Evolutionary conservation across 1,140 invertebrate genomes (phyloP).

Genomic region (Drosophila setifemur): DNA sequence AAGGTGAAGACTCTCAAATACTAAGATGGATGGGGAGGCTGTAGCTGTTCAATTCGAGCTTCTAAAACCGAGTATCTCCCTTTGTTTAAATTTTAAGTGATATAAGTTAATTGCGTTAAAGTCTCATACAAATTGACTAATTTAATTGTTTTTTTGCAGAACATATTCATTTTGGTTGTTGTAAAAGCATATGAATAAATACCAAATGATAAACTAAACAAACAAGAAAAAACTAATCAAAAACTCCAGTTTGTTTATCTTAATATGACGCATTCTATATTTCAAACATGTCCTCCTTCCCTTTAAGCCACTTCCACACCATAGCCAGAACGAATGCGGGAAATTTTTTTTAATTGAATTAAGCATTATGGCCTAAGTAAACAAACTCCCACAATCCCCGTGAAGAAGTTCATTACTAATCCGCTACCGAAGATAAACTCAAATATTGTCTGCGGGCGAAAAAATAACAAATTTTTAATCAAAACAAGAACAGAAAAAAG

Average conservation of each 20-base stretch:
- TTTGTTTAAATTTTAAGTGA: background rate
- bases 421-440: conserved; percentile 69
- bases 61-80: background rate
- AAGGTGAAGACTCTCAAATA: background rate
- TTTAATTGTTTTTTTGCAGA: no score
- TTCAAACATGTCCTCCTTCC: background rate
- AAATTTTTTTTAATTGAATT: conserved; percentile 73
- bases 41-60: conserved; percentile 21
- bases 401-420: conserved; percentile 72
- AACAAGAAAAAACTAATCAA: no score
- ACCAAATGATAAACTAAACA: no score
- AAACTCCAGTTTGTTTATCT: no score
- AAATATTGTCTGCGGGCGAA: conserved; percentile 34
- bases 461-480: conserved; percentile 65
- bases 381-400: conserved; percentile 29
- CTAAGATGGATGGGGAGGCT: background rate
- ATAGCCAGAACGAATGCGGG: conserved; percentile 19
- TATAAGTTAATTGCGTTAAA: no score
- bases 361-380: conserved; percentile 69
- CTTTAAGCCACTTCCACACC: conserved; percentile 2
- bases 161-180: no score
- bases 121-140: no score
- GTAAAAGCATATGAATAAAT: no score
- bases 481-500: conserved; percentile 47
- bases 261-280: no score